A percentile compares a stretch with the other conserved stretches of the same genome.
Evolutionary conservation across 2,888 invertebrate genomes (phyloP).

Genomic region (Andrena hattorfiana): DNA sequence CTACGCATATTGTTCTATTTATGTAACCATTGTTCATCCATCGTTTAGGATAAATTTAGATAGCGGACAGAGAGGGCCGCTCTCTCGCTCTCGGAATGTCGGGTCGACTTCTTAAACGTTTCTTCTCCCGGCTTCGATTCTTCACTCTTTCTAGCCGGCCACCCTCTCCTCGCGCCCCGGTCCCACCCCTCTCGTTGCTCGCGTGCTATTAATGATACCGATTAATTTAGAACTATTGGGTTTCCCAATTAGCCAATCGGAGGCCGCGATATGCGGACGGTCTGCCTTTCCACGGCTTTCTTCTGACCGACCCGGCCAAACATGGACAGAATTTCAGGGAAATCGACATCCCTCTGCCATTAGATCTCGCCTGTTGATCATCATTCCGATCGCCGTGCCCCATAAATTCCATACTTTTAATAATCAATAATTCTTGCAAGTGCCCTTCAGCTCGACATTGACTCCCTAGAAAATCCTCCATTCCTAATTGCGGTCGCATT

Average conservation of each 20-base stretch:
- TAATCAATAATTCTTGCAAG: neutral
- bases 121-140: constrained; percentile 73
- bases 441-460: no score
- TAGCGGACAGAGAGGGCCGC: constrained; percentile 71
- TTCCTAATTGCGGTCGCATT: no score
- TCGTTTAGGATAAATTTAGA: constrained; percentile 84
- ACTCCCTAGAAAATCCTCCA: no score
- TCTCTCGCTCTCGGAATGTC: constrained; percentile 78
- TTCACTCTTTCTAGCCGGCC: constrained; percentile 71
- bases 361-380: neutral
- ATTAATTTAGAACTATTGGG: constrained; percentile 85
- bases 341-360: constrained; percentile 24
- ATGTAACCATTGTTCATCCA: constrained; percentile 85
- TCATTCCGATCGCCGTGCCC: neutral
- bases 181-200: constrained; percentile 61
- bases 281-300: constrained; percentile 66
- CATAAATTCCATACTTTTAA: no score
- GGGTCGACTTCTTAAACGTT: constrained; percentile 84
- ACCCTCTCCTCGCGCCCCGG: constrained; percentile 62
- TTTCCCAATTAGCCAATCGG: constrained; percentile 85
- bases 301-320: constrained; percentile 60
- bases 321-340: constrained; percentile 66
- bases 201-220: constrained; percentile 84
- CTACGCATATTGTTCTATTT: constrained; percentile 85
- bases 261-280: constrained; percentile 66